These are phyloP conservation scores for Mactromeris polynyma DNA, from an alignment of 2,888 invertebrate species.

Conservation along the genomic window DNA sequence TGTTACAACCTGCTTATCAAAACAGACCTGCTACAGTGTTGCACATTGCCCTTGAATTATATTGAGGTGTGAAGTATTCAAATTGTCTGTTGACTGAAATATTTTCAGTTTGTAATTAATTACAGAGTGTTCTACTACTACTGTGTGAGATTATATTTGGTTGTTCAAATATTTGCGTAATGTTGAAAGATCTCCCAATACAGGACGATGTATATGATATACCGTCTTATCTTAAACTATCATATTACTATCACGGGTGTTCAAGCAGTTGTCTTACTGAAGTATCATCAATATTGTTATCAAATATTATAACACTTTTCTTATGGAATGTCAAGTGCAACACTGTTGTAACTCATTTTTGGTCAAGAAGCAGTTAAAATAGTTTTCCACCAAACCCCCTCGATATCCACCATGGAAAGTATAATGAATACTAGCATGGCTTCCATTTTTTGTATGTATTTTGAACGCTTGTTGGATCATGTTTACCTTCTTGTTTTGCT, in stretches of 20 bases:
- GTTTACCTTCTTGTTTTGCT: no score
- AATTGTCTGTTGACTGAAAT: constrained; percentile 10
- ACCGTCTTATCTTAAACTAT: neutral
- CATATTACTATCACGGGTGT: neutral
- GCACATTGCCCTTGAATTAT: neutral
- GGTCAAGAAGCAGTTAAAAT: no score
- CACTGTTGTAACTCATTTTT: no score
- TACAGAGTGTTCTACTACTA: neutral
- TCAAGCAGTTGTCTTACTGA: neutral
- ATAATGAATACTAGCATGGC: no score
- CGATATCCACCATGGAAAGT: no score
- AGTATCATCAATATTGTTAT: neutral
- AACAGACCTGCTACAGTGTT: no score
- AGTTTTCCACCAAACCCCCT: no score
- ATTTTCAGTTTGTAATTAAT: neutral
- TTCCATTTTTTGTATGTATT: no score
- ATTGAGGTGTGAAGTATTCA: neutral
- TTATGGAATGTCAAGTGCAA: neutral
- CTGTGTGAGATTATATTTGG: neutral
- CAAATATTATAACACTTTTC: neutral
- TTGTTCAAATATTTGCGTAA: constrained; percentile 1
- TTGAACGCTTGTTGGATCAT: no score
- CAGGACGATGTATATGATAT: neutral
- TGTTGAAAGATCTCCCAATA: neutral
- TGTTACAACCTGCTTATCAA: no score